These are phyloP conservation scores for Phallusia fumigata DNA, from an alignment of 23 tunicate genomes.

Conservation along the genomic window DNA sequence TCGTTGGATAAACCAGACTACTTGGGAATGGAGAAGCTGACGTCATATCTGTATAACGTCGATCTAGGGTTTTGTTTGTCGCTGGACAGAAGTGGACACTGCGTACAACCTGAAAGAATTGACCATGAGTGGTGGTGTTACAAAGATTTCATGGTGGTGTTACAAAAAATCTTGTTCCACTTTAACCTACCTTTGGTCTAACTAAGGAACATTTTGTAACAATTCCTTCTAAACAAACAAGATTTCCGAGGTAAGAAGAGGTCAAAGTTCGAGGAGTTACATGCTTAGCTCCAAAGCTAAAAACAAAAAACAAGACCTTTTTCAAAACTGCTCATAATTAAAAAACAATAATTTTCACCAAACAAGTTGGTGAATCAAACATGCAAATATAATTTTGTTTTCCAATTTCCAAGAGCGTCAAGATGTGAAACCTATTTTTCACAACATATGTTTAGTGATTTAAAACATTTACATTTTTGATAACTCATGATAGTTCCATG, in stretches of 20 bases:
- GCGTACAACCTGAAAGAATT: conserved; percentile 80
- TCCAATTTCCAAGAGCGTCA: too few relatives aligned
- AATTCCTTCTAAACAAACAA: conserved; percentile 97
- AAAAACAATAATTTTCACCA: too few relatives aligned
- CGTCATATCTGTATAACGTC: conserved; percentile 89
- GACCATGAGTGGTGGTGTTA: too few relatives aligned
- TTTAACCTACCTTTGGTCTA: conserved; percentile 64
- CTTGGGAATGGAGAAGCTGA: conserved; percentile 69
- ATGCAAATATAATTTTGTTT: too few relatives aligned
- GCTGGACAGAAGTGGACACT: conserved; percentile 98
- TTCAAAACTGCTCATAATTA: too few relatives aligned
- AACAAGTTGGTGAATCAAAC: too few relatives aligned
- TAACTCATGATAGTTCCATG: too few relatives aligned
- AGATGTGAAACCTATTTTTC: too few relatives aligned
- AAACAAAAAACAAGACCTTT: background rate
- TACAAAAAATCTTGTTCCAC: too few relatives aligned
- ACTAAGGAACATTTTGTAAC: conserved; percentile 94
- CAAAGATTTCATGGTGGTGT: too few relatives aligned
- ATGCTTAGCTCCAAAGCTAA: conserved; percentile 88
- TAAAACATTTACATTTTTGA: too few relatives aligned
- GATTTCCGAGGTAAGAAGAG: conserved; percentile 55
- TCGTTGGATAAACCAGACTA: conserved; percentile 85
- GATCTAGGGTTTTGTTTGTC: conserved; percentile 77
- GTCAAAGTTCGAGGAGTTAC: conserved; percentile 97
- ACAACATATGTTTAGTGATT: too few relatives aligned